Evolutionary conservation across 2,797 vertebrate species (phyloP).

Genomic region (Poecilia gillii): DNA sequence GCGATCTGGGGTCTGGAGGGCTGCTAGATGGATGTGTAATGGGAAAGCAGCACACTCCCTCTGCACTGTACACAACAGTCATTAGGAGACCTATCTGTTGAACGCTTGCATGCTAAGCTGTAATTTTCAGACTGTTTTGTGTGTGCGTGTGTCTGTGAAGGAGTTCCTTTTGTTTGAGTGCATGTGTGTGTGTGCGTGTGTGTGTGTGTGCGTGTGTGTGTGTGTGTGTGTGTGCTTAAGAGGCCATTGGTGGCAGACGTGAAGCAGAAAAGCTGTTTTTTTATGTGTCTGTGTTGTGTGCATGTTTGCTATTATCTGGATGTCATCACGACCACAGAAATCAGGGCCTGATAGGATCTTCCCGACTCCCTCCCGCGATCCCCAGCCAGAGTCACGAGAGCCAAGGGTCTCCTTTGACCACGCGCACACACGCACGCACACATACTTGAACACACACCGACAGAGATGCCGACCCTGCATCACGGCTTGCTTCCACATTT

Average conservation of each 20-base stretch:
- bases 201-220: conserved; percentile 23
- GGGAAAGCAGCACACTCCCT: conserved; percentile 75
- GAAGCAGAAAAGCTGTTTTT: conserved; percentile 33
- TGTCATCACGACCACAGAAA: conserved; percentile 83
- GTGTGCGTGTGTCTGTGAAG: conserved; percentile 20
- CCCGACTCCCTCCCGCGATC: conserved; percentile 73
- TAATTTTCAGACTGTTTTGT: conserved; percentile 80
- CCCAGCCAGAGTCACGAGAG: conserved; percentile 78
- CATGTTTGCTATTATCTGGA: conserved; percentile 72
- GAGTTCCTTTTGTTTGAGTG: conserved; percentile 7
- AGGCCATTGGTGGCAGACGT: conserved; percentile 59
- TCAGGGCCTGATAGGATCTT: conserved; percentile 82
- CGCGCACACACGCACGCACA: conserved; percentile 59
- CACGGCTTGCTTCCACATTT: conserved; percentile 70
- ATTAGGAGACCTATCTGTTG: conserved; percentile 87
- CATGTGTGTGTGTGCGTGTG: neutral
- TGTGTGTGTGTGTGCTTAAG: conserved; percentile 37
- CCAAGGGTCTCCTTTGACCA: conserved; percentile 82
- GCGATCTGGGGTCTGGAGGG: conserved; percentile 66
- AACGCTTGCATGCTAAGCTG: conserved; percentile 84
- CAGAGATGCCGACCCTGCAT: conserved; percentile 45
- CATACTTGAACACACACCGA: conserved; percentile 28
- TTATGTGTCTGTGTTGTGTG: conserved; percentile 2
- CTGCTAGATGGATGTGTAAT: conserved; percentile 67
- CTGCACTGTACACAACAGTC: conserved; percentile 83